Conservation (phyloP, 2,888 invertebrate species). For the Thysanoteuthis rhombus region DNA sequence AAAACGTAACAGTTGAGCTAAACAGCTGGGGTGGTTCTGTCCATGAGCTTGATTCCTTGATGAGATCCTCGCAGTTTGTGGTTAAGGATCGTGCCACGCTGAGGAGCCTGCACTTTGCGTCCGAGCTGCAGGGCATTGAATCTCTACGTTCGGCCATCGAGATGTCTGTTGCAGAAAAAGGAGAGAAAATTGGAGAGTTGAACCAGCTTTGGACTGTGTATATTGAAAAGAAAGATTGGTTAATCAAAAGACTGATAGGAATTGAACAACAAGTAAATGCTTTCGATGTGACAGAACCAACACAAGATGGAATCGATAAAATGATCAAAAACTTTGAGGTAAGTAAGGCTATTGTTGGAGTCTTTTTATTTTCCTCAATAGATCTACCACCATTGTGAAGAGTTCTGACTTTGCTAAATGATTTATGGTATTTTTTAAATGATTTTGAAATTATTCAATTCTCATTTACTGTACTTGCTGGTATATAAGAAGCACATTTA, state of each 20-base stretch:
- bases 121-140: slow-evolving; percentile 57
- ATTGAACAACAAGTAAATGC: slow-evolving; percentile 49
- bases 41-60: slow-evolving; percentile 58
- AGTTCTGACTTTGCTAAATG: too few species aligned
- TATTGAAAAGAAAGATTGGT: slow-evolving; percentile 77
- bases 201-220: slow-evolving; percentile 81
- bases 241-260: slow-evolving; percentile 49
- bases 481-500: too few species aligned
- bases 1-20: slow-evolving; percentile 72
- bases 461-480: too few species aligned
- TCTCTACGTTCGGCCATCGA: slow-evolving; percentile 51
- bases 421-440: too few species aligned
- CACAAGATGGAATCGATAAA: slow-evolving; percentile 54
- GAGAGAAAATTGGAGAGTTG: slow-evolving; percentile 65
- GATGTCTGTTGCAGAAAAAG: slow-evolving; percentile 55
- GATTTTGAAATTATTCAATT: too few species aligned
- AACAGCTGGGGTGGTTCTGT: slow-evolving; percentile 53
- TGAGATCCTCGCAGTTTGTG: slow-evolving; percentile 55
- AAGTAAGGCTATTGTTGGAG: not conserved
- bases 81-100: slow-evolving; percentile 62
- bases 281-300: slow-evolving; percentile 48
- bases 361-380: too few species aligned
- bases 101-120: slow-evolving; percentile 59
- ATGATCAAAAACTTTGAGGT: slow-evolving; percentile 60
- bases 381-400: too few species aligned